Evolutionary conservation across 2,113 vertebrate species (phyloP).

Genomic region (Myiagra hebetior): DNA sequence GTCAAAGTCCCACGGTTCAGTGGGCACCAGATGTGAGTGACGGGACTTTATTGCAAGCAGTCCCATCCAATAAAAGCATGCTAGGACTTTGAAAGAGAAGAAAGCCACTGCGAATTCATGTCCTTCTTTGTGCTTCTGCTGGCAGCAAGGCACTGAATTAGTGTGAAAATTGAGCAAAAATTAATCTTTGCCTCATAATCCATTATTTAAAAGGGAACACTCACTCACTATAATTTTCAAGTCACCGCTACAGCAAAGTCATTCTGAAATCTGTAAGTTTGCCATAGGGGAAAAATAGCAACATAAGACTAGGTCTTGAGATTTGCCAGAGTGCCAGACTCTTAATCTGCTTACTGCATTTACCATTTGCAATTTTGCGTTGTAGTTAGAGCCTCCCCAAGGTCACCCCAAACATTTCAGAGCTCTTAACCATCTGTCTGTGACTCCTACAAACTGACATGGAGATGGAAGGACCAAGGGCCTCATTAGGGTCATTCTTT

Average conservation of each 20-base stretch:
- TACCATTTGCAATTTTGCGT: neutral
- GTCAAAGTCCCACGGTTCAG: neutral
- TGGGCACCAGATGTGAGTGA: neutral
- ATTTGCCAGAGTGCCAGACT: conserved; percentile 7
- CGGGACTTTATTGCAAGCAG: neutral
- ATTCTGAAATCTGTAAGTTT: conserved; percentile 56
- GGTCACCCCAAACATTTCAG: conserved; percentile 21
- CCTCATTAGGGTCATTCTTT: neutral
- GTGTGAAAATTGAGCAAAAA: conserved; percentile 49
- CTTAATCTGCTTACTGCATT: conserved; percentile 26
- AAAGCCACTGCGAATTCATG: conserved; percentile 19
- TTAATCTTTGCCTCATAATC: conserved; percentile 52
- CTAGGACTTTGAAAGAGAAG: neutral
- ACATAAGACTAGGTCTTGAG: conserved; percentile 30
- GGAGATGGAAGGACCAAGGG: neutral
- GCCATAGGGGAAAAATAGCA: conserved; percentile 34
- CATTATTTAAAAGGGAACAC: conserved; percentile 58
- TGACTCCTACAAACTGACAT: neutral
- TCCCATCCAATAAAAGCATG: neutral
- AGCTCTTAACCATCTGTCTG: neutral
- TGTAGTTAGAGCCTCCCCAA: neutral
- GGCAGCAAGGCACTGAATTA: conserved; percentile 21
- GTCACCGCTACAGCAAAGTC: conserved; percentile 49
- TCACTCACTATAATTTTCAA: conserved; percentile 46
- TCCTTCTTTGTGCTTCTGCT: conserved; percentile 9